Conservation (phyloP, 2,113 vertebrate species). For the Calidris pygmaea region DNA sequence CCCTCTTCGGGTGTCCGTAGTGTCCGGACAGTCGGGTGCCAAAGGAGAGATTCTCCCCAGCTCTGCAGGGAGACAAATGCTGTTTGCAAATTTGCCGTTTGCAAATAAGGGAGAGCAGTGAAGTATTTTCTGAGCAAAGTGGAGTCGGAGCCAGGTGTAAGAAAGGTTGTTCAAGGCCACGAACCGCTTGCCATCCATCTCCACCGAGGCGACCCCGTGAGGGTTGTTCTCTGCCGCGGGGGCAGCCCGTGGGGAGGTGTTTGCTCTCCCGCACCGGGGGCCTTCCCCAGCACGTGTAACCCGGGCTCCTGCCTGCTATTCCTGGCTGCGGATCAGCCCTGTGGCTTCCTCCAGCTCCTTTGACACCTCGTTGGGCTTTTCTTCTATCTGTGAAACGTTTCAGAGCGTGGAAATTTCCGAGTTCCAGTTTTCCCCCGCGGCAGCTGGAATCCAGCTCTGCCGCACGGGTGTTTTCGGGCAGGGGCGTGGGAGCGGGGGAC, state of each 20-base stretch:
- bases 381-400: neutral
- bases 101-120: neutral
- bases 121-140: neutral
- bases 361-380: neutral
- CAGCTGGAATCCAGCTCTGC: neutral
- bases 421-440: neutral
- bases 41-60: neutral
- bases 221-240: neutral
- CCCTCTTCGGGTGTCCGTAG: neutral
- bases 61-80: neutral
- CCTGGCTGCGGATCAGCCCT: neutral
- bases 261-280: rapidly evolving
- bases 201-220: neutral
- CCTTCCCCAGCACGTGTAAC: neutral
- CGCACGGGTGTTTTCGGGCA: neutral
- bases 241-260: neutral
- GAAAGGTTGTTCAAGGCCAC: neutral
- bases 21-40: neutral
- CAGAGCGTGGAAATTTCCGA: conserved; percentile 41
- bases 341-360: neutral
- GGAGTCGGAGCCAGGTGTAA: neutral
- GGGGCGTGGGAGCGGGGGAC: rapidly evolving
- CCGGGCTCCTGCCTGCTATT: neutral
- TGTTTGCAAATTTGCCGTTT: neutral
- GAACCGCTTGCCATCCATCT: neutral